A percentile compares a stretch with the other conserved stretches of the same genome.
These are phyloP conservation scores for Hippocampus mohnikei DNA, from an alignment of 2,113 vertebrate species.

Conservation along the genomic window DNA sequence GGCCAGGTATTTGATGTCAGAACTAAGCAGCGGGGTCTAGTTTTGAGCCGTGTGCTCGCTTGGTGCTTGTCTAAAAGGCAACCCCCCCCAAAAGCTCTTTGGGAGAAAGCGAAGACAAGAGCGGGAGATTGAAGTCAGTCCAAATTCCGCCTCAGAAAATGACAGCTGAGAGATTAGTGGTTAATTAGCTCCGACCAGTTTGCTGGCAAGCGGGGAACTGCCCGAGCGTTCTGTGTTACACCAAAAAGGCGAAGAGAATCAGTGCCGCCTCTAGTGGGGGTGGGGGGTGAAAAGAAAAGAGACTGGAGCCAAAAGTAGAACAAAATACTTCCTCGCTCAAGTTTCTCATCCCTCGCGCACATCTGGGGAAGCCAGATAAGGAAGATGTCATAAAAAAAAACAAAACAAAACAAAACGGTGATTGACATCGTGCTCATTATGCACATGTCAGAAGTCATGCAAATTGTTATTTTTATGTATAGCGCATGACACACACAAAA, in stretches of 20 bases:
- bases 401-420: constrained; percentile 37
- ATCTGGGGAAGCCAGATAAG: constrained; percentile 55
- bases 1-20: constrained; percentile 43
- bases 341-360: constrained; percentile 30
- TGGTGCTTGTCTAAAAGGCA: constrained; percentile 22
- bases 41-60: constrained; percentile 12
- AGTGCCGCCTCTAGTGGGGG: constrained; percentile 18
- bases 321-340: constrained; percentile 30
- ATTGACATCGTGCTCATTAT: constrained; percentile 31
- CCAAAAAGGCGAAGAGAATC: constrained; percentile 31
- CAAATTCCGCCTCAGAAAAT: constrained; percentile 57
- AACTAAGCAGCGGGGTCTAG: constrained; percentile 6
- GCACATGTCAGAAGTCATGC: constrained; percentile 31
- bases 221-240: constrained; percentile 50
- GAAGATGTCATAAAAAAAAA: constrained; percentile 11
- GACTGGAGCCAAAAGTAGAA: constrained; percentile 34
- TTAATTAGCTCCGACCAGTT: constrained; percentile 61
- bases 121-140: constrained; percentile 55
- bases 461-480: constrained; percentile 32
- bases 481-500: neutral
- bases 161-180: constrained; percentile 64
- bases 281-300: constrained; percentile 9
- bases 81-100: constrained; percentile 36
- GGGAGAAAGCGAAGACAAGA: constrained; percentile 38
- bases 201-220: constrained; percentile 45